Percentiles rank a stretch among this genome's conserved stretches.
Evolutionary conservation across 2,113 vertebrate genomes (phyloP).

Genomic region (Platysteira castanea): DNA sequence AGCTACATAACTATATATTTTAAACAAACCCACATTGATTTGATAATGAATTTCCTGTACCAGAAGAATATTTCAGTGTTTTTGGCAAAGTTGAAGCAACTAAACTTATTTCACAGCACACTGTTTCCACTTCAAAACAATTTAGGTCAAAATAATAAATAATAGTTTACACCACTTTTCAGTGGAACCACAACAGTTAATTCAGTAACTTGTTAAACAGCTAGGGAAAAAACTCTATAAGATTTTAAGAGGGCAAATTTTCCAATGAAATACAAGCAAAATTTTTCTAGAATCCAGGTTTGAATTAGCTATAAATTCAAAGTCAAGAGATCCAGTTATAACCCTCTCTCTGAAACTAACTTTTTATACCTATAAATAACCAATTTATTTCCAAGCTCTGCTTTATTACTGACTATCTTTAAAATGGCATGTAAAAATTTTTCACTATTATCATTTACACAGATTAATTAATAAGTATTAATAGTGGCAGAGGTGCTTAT

Average conservation of each 20-base stretch:
- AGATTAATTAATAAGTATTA: neutral
- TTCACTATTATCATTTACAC: neutral
- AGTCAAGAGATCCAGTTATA: neutral
- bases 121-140: neutral
- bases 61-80: neutral
- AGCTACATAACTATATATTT: conserved; percentile 29
- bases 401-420: neutral
- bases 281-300: neutral
- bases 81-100: neutral
- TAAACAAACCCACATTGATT: neutral
- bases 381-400: neutral
- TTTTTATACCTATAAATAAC: neutral
- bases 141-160: neutral
- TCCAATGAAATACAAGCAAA: neutral
- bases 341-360: neutral
- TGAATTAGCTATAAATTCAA: neutral
- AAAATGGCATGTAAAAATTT: neutral
- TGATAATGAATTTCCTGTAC: neutral
- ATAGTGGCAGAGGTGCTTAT: neutral
- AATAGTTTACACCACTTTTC: neutral
- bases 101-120: neutral
- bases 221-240: neutral
- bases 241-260: neutral
- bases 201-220: neutral
- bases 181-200: neutral